Conservation (phyloP, 2,888 invertebrate genomes). For the Cephonodes hylas region DNA sequence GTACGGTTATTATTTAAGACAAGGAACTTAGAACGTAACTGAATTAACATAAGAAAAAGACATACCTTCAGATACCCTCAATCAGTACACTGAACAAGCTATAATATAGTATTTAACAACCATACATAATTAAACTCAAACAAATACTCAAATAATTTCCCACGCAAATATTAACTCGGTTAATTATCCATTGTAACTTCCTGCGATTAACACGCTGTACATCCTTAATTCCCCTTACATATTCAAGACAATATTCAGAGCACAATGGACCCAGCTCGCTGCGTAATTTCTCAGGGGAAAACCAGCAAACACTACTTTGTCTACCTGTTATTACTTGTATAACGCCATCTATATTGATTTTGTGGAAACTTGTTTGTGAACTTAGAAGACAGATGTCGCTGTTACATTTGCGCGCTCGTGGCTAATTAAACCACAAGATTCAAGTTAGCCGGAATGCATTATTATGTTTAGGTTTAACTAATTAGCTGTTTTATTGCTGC, state of each 20-base stretch:
- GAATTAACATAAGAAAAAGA: too few relatives aligned
- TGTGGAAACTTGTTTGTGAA: background rate
- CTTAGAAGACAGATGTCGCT: background rate
- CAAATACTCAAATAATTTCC: background rate
- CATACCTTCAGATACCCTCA: too few relatives aligned
- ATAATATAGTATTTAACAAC: background rate
- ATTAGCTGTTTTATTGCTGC: too few relatives aligned
- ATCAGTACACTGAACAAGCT: background rate
- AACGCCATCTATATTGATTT: conserved; percentile 3
- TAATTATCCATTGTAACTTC: background rate
- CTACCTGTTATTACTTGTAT: background rate
- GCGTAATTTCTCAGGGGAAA: background rate
- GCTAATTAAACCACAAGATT: too few relatives aligned
- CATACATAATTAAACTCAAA: background rate
- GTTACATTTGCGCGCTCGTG: background rate
- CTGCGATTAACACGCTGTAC: background rate
- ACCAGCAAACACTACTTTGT: background rate
- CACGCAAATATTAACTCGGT: background rate
- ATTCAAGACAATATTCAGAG: background rate
- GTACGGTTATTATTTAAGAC: too few relatives aligned
- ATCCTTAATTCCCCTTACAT: conserved; percentile 1
- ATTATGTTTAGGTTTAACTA: background rate
- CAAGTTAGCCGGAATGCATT: too few relatives aligned
- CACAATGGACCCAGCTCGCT: background rate
- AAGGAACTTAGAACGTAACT: too few relatives aligned